A percentile compares a stretch with the other conserved stretches of the same genome.
phyloP scores from a whole-genome alignment of 1,140 invertebrate species.

The Marisa cornuarietis region DNA sequence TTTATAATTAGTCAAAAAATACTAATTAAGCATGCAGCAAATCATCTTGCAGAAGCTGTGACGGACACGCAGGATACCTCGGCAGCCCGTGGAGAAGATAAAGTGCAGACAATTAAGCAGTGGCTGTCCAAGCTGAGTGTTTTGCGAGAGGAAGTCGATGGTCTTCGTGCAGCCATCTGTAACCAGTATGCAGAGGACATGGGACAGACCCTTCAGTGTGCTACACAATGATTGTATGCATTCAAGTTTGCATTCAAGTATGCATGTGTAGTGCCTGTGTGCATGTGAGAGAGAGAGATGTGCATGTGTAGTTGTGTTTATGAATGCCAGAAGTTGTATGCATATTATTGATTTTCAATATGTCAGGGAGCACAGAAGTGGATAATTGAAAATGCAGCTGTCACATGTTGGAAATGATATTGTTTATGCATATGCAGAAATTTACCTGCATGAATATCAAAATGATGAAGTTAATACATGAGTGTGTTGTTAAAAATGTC shows the following conservation, averaged over 20 bases:
- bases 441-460: neutral
- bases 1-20: too few species aligned
- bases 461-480: too few species aligned
- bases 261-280: neutral
- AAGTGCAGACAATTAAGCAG: conserved; percentile 48
- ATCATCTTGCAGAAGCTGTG: conserved; percentile 4
- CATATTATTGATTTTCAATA: neutral
- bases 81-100: neutral
- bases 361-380: neutral
- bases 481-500: too few species aligned
- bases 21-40: too few species aligned
- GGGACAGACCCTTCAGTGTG: conserved; percentile 58
- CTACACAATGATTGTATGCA: conserved; percentile 43
- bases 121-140: conserved; percentile 50
- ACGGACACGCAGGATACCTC: neutral
- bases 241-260: neutral
- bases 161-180: conserved; percentile 51
- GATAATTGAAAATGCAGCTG: neutral
- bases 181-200: conserved; percentile 62
- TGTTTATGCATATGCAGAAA: neutral
- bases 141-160: conserved; percentile 54
- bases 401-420: neutral
- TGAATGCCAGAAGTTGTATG: neutral
- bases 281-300: neutral
- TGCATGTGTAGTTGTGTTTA: neutral